Evolutionary conservation across 2,888 invertebrate genomes (phyloP).

Genomic region (Erebia ligea): DNA sequence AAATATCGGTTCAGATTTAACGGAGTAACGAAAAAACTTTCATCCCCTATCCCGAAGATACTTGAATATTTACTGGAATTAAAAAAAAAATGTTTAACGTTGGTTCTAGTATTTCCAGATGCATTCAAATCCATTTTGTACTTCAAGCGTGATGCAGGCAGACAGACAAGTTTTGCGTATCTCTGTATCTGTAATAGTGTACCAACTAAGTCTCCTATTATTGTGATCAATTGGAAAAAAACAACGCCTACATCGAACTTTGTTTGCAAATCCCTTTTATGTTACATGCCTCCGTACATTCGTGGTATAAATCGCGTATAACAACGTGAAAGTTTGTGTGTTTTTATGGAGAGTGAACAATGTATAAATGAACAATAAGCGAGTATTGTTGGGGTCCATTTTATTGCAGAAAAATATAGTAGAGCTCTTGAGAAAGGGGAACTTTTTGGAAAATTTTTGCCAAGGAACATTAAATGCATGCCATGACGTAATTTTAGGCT

Average conservation of each 20-base stretch:
- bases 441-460: slow-evolving; percentile 11
- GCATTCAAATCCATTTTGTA: no score
- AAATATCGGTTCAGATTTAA: no score
- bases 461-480: not conserved
- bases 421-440: slow-evolving; percentile 3
- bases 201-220: not conserved
- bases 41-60: no score
- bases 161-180: no score
- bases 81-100: no score
- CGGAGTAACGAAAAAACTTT: no score
- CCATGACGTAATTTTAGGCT: not conserved
- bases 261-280: slow-evolving; percentile 45
- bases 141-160: no score
- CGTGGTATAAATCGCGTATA: slow-evolving; percentile 26
- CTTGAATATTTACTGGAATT: no score
- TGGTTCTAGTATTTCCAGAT: no score
- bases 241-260: slow-evolving; percentile 46
- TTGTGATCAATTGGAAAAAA: slow-evolving; percentile 36
- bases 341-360: slow-evolving; percentile 31
- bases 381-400: slow-evolving; percentile 13
- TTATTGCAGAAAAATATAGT: slow-evolving; percentile 26
- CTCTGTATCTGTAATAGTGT: no score
- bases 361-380: slow-evolving; percentile 33
- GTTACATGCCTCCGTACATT: slow-evolving; percentile 26
- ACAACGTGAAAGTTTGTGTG: slow-evolving; percentile 28